Percentiles rank a stretch among this genome's conserved stretches.
Conservation (phyloP, 2,797 vertebrate species). For the Balearica regulorum region DNA sequence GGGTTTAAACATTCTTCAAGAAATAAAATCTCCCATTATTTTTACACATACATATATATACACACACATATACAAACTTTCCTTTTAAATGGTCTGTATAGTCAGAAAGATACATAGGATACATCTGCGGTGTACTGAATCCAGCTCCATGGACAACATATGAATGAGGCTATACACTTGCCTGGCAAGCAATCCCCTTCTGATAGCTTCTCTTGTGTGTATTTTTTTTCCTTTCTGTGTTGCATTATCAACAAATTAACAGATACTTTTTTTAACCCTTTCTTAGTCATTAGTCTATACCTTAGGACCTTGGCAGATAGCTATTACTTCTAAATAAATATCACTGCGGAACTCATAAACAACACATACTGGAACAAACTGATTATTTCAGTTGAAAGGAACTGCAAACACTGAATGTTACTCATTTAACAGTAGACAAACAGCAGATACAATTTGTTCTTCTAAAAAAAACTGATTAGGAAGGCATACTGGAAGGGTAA, state of each 20-base stretch:
- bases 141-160: neutral
- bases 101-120: neutral
- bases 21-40: neutral
- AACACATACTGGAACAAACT: neutral
- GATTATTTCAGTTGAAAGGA: neutral
- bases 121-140: neutral
- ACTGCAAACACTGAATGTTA: neutral
- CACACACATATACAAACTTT: neutral
- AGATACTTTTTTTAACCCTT: neutral
- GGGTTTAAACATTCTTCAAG: neutral
- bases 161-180: neutral
- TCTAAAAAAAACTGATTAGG: neutral
- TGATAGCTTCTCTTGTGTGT: neutral
- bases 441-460: neutral
- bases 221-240: neutral
- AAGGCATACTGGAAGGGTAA: neutral
- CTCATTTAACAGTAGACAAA: neutral
- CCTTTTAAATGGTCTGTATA: neutral
- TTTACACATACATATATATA: neutral
- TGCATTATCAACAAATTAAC: neutral
- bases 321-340: neutral
- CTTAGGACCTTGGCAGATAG: neutral
- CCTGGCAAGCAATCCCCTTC: neutral
- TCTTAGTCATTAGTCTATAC: neutral
- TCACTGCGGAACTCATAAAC: neutral